Base-by-base conservation (phyloP, 2,888 invertebrate genomes). In the Philaethria dido region DNA sequence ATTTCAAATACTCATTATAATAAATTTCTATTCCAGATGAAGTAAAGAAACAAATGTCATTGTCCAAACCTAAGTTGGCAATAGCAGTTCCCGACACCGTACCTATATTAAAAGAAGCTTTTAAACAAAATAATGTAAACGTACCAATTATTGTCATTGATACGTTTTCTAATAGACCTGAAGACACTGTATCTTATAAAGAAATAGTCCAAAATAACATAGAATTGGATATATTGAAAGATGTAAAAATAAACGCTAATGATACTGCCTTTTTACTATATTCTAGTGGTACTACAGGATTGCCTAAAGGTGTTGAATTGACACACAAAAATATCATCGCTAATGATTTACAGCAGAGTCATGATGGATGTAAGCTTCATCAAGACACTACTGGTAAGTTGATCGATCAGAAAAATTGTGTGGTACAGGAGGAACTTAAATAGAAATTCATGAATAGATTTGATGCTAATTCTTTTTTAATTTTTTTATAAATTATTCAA, bases 241-340 rank as follows among this genome's bases (percentile, higher is more conserved):
- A 85, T 22, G 86, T 89, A 11, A 84, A 80, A 16, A 80, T 86
- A 62, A 78, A 73, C 45, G 73, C 88, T 0, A 87, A 94, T 14
- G 96, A 96, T 75, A 83, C 95, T 2, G 93, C 94, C 0, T 81
- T 96, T 33, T 78, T 98, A 72, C 97, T 96, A 0, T 98, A 96
- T 87, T 97, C 97, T 3, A 97, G 97, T 80, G 97, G 97, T 3
- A 98, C 98, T 0, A 98, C 97, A 0, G 98, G 98, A 0, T 73
- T 96, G 22, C 95, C 96, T 0, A 96, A 97, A 88, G 96, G 95
- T 6, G 96, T 96, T 0, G 92, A 94, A 77, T 80, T 96, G 1
- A 93, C 94, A 0, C 94, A 96, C 83, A 82, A 74, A 48, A 94
- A 94, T 81, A 65, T 94, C 3, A 79, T 94, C 1, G 79, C 93